Conservation (phyloP, 2,888 invertebrate species). For the Sepioteuthis lessoniana region DNA sequence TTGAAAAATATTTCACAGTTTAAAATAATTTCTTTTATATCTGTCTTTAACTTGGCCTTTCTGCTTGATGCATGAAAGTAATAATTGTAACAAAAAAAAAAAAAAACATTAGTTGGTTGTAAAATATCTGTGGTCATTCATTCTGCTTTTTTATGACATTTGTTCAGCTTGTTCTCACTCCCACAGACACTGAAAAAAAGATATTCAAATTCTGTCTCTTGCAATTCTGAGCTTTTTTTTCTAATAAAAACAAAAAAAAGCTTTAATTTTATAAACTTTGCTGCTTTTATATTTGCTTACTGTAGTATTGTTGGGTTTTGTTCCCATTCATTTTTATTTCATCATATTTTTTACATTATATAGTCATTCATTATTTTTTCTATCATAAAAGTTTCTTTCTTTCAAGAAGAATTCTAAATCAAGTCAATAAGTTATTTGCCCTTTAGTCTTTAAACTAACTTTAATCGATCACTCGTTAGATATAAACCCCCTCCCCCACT, state of each 20-base stretch:
- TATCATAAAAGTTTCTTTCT: too few species aligned
- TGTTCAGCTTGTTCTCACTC: background rate
- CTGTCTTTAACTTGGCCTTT: background rate
- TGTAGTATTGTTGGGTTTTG: background rate
- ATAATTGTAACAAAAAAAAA: background rate
- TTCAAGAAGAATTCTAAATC: too few species aligned
- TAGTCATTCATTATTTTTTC: too few species aligned
- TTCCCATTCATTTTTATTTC: background rate
- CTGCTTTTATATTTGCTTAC: background rate
- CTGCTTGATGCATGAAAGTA: background rate
- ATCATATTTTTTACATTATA: too few species aligned
- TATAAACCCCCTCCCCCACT: too few species aligned
- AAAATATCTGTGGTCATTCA: background rate
- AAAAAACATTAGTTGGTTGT: background rate
- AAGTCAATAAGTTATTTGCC: too few species aligned
- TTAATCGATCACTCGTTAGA: too few species aligned
- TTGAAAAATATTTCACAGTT: too few species aligned
- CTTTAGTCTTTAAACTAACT: too few species aligned
- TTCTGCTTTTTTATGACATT: background rate
- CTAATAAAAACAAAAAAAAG: background rate
- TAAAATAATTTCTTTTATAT: background rate
- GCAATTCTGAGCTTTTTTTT: background rate
- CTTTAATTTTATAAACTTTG: background rate
- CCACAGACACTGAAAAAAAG: too few species aligned
- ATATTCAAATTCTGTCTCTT: background rate